Percentiles rank a stretch among this genome's conserved stretches.
Evolutionary conservation across 2,888 invertebrate species (phyloP).

Genomic region (Parascotia fuliginaria): DNA sequence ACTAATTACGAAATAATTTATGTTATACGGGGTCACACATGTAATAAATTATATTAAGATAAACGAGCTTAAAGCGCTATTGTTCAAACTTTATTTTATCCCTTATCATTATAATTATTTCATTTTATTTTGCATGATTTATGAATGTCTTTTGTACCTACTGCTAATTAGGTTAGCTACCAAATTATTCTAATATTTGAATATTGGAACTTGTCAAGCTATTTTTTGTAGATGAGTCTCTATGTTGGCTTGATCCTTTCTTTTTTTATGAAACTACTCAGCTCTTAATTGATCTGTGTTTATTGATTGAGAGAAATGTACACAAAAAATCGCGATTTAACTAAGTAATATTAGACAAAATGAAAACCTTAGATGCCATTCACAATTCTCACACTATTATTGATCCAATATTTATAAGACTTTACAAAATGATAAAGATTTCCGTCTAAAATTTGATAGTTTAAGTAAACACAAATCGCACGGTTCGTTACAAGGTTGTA

Average conservation of each 20-base stretch:
- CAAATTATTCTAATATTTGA: no score
- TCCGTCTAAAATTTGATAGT: not conserved
- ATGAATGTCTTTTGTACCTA: not conserved
- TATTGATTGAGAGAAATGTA: no score
- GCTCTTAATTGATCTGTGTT: no score
- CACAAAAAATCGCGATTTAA: no score
- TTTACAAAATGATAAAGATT: not conserved
- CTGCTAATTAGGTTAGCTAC: no score
- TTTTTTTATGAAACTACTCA: no score
- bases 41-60: slow-evolving; percentile 37
- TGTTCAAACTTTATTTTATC: slow-evolving; percentile 31
- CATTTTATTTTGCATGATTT: slow-evolving; percentile 15
- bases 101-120: not conserved
- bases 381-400: not conserved
- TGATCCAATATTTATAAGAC: not conserved
- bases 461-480: not conserved
- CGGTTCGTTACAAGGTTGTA: slow-evolving; percentile 1
- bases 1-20: slow-evolving; percentile 71
- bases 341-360: no score
- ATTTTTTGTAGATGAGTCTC: no score
- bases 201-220: no score
- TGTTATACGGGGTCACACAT: slow-evolving; percentile 48
- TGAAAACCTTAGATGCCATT: not conserved
- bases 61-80: slow-evolving; percentile 34
- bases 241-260: no score